Evolutionary conservation across 2,113 vertebrate species (phyloP), one percentile per base, ranked within the genome.

Genomic region (Tetraodon nigroviridis): DNA sequence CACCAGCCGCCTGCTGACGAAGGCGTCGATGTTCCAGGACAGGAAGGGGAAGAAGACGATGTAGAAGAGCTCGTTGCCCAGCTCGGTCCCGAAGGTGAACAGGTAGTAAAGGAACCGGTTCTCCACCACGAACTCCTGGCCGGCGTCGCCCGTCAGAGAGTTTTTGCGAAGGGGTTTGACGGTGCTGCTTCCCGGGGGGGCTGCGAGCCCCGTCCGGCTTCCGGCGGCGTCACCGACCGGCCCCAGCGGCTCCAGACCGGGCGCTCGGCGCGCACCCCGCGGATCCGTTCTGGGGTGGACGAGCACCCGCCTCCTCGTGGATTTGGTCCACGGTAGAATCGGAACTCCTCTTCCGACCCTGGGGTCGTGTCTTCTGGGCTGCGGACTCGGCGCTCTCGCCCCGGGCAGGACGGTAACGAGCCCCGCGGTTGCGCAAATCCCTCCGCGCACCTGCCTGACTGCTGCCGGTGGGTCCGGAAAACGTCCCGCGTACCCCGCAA

Each of bases 11-110:
- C 96, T 85, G 86, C 93, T 86, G 64, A 98, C 89, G 55, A 90
- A 90, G 4, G 92, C 82, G 86, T 98, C 95, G 77, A 98, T 56
- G 84, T 97, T 98, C 97, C 97, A 99, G 66, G 93, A 88, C 66
- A 94, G 83, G 84, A 94, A 97, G 3, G 97, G 94, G 83, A 98
- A 98, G 79, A 98, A 98, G 12, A 88, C 81, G 82, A 94, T 94
- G 87, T 97, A 98, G 77, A 98, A 98, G 49, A 93, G 82, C 81
- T 98, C 97, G 78, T 99, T 98, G 74, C 97, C 97, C 78, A 99
- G 88, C 62, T 97, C 97, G 11, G 97, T 97, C 45, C 94, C 97
- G 20, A 96, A 75, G 27, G 90, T 89, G 91, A 99, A 98, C n/a
- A 95, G 71, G 82, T 92, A 98, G 82, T 89, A 97, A 20, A 98